Evolutionary conservation across 2,113 vertebrate species (phyloP), one percentile per base, ranked within the genome.

Genomic region (Blennius ocellaris): DNA sequence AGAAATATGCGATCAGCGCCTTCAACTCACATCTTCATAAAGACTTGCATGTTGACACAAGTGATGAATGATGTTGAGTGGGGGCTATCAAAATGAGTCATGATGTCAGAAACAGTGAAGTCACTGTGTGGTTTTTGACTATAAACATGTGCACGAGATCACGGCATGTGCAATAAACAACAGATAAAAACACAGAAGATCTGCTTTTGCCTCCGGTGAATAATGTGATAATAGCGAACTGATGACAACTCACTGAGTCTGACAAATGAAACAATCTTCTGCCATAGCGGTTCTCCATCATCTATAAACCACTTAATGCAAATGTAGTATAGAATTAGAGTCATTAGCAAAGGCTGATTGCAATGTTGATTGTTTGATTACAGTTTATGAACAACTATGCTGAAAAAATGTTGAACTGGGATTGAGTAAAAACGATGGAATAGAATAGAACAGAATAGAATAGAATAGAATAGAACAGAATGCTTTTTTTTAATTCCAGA

Each of bases 1-100:
- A 84, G 82, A 71, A 69, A 70, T 12, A 63, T 6, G 59, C 64
- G 67, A 73, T 60, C 48, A 39, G 72, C 21, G 37, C 50, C 80
- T 73, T 48, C 6, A 0, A 78, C 68, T 21, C 41, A 17, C 73
- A 8, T 66, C 61, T 78, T 81, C 68, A n/a, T 47, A 21, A 52
- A 68, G 51, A 41, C 58, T 49, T 38, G 58, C 61, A 55, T 36
- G 43, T 76, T 63, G 76, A 82, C 82, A 69, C 59, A 21, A 76
- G 66, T 78, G 78, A 81, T 74, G 68, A 76, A 77, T 62, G 63
- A 56, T 76, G 37, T 56, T 57, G 11, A 30, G 39, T 2, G 14
- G 58, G 53, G 48, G 52, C 41, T 64, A 73, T 50, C 11, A 41
- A 51, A 80, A 47, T 44, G 21, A 58, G 38, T 76, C 56, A 76